Conservation (phyloP, 2,113 vertebrate species). For the Micronisus gabar region DNA sequence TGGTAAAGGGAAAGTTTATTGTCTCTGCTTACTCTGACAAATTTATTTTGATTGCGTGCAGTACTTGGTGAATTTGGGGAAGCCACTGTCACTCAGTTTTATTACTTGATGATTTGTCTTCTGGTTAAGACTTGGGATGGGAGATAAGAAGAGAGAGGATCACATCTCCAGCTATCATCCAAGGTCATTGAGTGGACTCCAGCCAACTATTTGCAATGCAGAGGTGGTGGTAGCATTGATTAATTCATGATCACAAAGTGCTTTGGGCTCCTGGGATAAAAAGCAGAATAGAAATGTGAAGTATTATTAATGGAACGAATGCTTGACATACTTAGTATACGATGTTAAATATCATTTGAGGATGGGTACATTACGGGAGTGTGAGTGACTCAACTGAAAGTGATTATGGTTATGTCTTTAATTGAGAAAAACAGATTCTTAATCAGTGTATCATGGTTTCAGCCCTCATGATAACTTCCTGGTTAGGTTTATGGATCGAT, state of each 20-base stretch:
- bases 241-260: conserved; percentile 34
- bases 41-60: not conserved
- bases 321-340: not conserved
- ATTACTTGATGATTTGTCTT: not conserved
- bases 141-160: not conserved
- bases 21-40: not conserved
- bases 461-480: conserved; percentile 10
- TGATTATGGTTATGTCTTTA: conserved; percentile 37
- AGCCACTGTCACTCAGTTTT: not conserved
- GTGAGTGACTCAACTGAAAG: conserved; percentile 12
- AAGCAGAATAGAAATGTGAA: not conserved
- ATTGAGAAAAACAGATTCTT: conserved; percentile 45
- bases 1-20: not conserved
- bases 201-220: not conserved
- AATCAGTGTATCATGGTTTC: not conserved
- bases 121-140: not conserved
- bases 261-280: conserved; percentile 3
- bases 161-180: not conserved
- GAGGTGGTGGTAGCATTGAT: not conserved
- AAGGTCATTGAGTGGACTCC: not conserved
- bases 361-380: not conserved
- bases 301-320: not conserved
- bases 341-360: conserved; percentile 32
- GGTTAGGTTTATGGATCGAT: not conserved
- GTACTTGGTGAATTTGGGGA: not conserved